Conservation (phyloP, 2,797 vertebrate species). For the Xenentodon cancila region DNA sequence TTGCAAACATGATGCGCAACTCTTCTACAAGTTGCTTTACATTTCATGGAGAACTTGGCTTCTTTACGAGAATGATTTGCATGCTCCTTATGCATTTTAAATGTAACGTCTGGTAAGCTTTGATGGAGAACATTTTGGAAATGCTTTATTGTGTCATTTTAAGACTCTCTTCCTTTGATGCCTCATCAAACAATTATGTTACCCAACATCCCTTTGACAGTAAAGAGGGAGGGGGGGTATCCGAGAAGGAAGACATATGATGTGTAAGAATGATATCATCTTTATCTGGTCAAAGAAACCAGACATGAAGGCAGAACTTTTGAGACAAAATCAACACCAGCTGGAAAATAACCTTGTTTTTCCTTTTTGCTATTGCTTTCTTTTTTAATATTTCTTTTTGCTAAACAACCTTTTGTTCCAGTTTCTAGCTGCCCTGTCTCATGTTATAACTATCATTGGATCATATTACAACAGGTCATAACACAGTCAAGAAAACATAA, state of each 20-base stretch:
- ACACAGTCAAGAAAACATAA: too few relatives aligned
- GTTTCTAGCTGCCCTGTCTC: not conserved
- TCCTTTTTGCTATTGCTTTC: too few relatives aligned
- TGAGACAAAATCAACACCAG: not conserved
- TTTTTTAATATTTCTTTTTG: too few relatives aligned
- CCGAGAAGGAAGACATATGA: slow-evolving; percentile 41
- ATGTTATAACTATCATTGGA: too few relatives aligned
- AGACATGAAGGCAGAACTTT: slow-evolving; percentile 7
- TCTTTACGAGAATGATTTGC: not conserved
- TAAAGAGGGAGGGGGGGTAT: slow-evolving; percentile 40
- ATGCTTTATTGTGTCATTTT: not conserved
- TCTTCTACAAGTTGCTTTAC: not conserved
- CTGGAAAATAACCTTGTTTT: too few relatives aligned
- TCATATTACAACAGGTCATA: too few relatives aligned
- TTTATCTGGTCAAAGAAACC: not conserved
- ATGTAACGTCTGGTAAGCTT: not conserved
- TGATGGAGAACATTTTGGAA: too few relatives aligned
- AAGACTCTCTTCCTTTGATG: not conserved
- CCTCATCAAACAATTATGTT: not conserved
- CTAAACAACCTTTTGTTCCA: not conserved
- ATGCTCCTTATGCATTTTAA: not conserved
- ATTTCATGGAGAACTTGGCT: not conserved
- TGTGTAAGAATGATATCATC: slow-evolving; percentile 19
- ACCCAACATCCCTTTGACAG: not conserved
- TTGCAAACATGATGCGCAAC: slow-evolving; percentile 1